Evolutionary conservation across 2,888 invertebrate genomes (phyloP), one percentile per base, ranked within the genome.

Genomic region (Mimachlamys varia): DNA sequence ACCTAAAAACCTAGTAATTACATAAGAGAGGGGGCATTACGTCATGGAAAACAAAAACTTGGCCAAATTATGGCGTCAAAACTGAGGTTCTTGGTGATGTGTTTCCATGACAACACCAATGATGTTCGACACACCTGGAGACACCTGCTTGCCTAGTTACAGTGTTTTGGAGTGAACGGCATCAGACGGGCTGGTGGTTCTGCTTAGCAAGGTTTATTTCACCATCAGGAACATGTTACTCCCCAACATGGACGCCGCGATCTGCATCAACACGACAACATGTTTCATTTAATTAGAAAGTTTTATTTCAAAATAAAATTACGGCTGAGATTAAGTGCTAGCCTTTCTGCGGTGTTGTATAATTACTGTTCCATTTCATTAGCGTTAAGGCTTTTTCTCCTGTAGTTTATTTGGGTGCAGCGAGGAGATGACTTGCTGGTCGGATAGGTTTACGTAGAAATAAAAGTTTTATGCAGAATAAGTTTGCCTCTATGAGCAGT

Each of bases 101-200:
- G 27, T 76, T 15, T 12, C 76, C 33, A 76, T 76, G 76, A 10
- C 76, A 76, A 76, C 76, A 76, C 27, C 2, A 76, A 33, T 33
- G 76, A 76, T 76, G 10, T 10, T 76, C 12, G 33, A 76, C 33
- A 76, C 33, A 33, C 76, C 76, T 22, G 33, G 76, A 76, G 33
- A 76, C 76, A 76, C 76, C 76, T 76, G 76, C 76, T 76, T 76
- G 33, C 76, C 33, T 76, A 76, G 76, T 76, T 76, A 76, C 76
- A 27, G 15, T 13, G 7, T 0, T 33, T 12, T 53, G 53, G 17
- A n/a, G 44, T 44, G 5, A 62, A 19, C n/a, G 3, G 62, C 62
- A 62, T n/a, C 62, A 62, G 62, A 62, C 4, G 17, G 62, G 62
- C 62, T 62, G 13, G 15, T 2, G 27, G 76, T 33, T 33, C 33